Conservation (phyloP, 2,797 vertebrate genomes). For the Enteromius anoplus region DNA sequence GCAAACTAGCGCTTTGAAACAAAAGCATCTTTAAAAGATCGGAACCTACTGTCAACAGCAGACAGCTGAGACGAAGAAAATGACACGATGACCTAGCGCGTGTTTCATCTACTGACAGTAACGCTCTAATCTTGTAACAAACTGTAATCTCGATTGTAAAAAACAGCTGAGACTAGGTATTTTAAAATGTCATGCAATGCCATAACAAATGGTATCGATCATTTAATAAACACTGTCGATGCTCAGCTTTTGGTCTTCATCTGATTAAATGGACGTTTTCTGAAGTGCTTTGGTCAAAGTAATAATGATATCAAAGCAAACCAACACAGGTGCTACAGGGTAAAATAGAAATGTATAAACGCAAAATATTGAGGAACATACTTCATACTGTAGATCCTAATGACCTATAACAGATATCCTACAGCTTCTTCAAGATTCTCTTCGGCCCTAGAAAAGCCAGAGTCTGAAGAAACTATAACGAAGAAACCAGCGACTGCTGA, state of each 20-base stretch:
- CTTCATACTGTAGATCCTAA: neutral
- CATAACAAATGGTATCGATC: neutral
- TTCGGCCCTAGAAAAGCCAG: neutral
- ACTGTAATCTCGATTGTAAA: too few species aligned
- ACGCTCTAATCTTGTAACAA: constrained; percentile 17
- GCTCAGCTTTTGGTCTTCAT: constrained; percentile 1
- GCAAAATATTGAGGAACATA: constrained; percentile 8
- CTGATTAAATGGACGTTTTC: constrained; percentile 1
- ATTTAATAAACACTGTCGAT: neutral
- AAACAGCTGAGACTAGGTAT: neutral
- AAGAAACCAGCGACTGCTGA: neutral
- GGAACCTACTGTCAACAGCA: neutral
- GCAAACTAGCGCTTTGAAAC: neutral
- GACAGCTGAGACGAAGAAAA: neutral
- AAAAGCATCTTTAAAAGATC: constrained; percentile 1
- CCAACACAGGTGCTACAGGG: neutral
- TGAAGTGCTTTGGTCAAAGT: constrained; percentile 31
- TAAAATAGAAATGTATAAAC: neutral
- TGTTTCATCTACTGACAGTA: constrained; percentile 11
- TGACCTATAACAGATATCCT: neutral
- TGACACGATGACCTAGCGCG: neutral
- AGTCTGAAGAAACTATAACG: neutral
- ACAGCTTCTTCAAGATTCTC: neutral
- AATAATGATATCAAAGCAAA: neutral
- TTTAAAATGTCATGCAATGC: constrained; percentile 15